Evolutionary conservation across 2,113 vertebrate species (phyloP), one percentile per base, ranked within the genome.

Genomic region (Bucco capensis): DNA sequence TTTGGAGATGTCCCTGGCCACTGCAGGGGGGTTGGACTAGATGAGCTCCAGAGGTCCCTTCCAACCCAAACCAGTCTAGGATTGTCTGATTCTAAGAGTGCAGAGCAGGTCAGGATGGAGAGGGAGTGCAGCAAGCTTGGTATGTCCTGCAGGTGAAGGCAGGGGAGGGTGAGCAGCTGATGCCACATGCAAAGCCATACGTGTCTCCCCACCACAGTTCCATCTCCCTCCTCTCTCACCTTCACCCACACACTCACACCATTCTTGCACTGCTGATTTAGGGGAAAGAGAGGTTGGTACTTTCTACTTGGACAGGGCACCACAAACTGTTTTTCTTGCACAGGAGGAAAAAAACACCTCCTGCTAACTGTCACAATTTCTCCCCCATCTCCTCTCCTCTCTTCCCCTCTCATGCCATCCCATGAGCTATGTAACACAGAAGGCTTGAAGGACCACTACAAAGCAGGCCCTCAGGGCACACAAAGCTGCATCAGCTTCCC

Each of bases 181-280:
- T n/a, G 27, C 60, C 5, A 12, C 88, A 76, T 54, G 35, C 6
- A 2, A 54, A 85, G 58, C 28, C 1, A 1, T 60, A 28, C 1
- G 0, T 66, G 66, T 44, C 71, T 86, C 46, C 71, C 78, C 50
- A 42, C n/a, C 84, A 76, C 2, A 4, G 77, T 44, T 89, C 83
- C 75, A 71, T 5, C 78, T 80, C 49, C 28, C 31, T 58, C 33
- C 56, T 56, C 53, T 86, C 66, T 93, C 4, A 0, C 21, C 73
- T 77, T 86, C 92, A 91, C 96, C 93, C 96, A 93, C 95, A 64
- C 89, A 12, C 88, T 95, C 93, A 96, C 84, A 92, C 92, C 96
- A 91, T 70, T 75, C 42, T 94, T 56, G 2, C 16, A 19, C 67
- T 93, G 96, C 93, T 96, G 96, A 96, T 90, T 92, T 71, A 89